Conservation (phyloP, 2,797 vertebrate species). For the Crenichthys baileyi region DNA sequence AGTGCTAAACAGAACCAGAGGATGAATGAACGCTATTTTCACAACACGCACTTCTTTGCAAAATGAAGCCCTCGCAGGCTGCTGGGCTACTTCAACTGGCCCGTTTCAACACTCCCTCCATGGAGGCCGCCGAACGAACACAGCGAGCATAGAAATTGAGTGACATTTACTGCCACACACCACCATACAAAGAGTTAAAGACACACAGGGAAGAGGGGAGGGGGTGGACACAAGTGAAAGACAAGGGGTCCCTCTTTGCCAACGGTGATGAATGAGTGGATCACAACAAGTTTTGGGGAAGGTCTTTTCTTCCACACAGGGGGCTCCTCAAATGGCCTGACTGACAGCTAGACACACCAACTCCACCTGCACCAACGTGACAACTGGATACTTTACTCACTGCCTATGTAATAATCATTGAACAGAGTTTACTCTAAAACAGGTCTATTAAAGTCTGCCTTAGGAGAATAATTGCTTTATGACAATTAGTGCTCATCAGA, state of each 20-base stretch:
- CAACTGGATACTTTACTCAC: conserved; percentile 51
- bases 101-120: conserved; percentile 70
- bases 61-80: conserved; percentile 72
- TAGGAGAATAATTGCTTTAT: not conserved
- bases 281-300: conserved; percentile 74
- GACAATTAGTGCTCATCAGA: not conserved
- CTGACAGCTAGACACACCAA: conserved; percentile 59
- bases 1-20: conserved; percentile 60
- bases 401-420: conserved; percentile 28
- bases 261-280: conserved; percentile 81
- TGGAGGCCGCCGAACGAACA: conserved; percentile 49
- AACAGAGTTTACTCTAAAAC: conserved; percentile 15
- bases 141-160: conserved; percentile 55
- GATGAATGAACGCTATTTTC: conserved; percentile 79
- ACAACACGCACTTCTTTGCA: conserved; percentile 66
- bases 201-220: conserved; percentile 10
- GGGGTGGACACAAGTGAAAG: conserved; percentile 60
- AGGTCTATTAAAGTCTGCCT: not conserved
- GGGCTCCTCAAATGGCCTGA: conserved; percentile 72
- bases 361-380: conserved; percentile 51
- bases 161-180: conserved; percentile 64
- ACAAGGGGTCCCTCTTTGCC: conserved; percentile 62
- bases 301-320: conserved; percentile 59
- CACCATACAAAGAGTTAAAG: conserved; percentile 73
- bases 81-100: conserved; percentile 73